phyloP scores from a whole-genome alignment of 2,888 invertebrate species.

The Noctua fimbriata region DNA sequence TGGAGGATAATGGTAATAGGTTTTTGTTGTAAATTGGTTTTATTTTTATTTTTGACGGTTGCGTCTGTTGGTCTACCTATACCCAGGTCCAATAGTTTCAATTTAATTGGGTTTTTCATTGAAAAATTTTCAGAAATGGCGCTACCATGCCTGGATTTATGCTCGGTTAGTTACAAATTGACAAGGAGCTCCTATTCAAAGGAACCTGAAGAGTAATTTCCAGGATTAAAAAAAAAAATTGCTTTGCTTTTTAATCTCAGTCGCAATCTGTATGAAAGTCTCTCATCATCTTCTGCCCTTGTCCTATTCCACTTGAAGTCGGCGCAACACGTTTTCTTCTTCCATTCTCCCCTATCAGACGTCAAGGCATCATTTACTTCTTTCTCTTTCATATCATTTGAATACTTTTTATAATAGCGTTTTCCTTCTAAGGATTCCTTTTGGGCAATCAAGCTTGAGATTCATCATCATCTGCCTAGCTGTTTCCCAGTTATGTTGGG shows the following conservation, averaged over 20 bases:
- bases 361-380: no score
- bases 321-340: no score
- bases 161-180: not conserved
- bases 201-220: not conserved
- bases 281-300: not conserved
- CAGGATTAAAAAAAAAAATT: not conserved
- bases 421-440: no score
- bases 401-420: no score
- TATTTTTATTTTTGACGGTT: constrained; percentile 19
- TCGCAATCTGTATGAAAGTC: not conserved
- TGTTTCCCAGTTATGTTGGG: no score
- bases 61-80: not conserved
- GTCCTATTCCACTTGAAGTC: not conserved
- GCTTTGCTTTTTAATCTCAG: not conserved
- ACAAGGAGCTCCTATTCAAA: not conserved
- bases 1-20: constrained; percentile 47
- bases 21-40: constrained; percentile 19
- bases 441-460: no score
- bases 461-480: no score
- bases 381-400: not conserved
- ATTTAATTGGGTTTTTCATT: not conserved
- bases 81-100: not conserved
- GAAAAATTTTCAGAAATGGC: not conserved
- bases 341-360: no score
- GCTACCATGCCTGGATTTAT: not conserved